Evolutionary conservation across 2,113 vertebrate species (phyloP).

Genomic region (Hemibagrus wyckioides): DNA sequence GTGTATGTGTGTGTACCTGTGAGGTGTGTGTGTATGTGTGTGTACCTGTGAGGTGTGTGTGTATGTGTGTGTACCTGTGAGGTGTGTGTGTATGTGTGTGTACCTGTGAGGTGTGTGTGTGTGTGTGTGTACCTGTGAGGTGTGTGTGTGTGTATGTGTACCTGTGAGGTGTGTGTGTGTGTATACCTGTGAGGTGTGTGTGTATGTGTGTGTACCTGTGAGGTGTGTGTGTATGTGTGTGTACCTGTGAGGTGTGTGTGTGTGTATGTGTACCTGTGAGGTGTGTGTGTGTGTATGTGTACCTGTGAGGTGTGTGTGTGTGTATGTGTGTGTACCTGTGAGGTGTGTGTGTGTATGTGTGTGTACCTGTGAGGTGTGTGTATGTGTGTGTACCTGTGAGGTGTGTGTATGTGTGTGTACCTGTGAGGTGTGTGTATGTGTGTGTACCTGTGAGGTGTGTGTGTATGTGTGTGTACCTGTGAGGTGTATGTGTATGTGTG

Average conservation of each 20-base stretch:
- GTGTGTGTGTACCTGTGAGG: no score
- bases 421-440: neutral
- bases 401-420: slow-evolving; percentile 21
- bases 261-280: neutral
- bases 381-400: no score
- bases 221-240: slow-evolving; percentile 16
- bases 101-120: slow-evolving; percentile 11
- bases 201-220: no score
- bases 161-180: slow-evolving; percentile 83
- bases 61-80: neutral
- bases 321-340: slow-evolving; percentile 77
- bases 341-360: slow-evolving; percentile 80
- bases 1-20: slow-evolving; percentile 85
- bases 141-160: slow-evolving; percentile 70
- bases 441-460: slow-evolving; percentile 10
- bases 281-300: slow-evolving; percentile 21
- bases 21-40: no score
- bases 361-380: no score
- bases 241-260: neutral
- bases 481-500: slow-evolving; percentile 63
- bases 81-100: neutral
- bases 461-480: no score
- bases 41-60: slow-evolving; percentile 35
- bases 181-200: no score
- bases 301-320: no score